Conservation (phyloP, 2,888 invertebrate species). For the Malthinus seriepunctatus region DNA sequence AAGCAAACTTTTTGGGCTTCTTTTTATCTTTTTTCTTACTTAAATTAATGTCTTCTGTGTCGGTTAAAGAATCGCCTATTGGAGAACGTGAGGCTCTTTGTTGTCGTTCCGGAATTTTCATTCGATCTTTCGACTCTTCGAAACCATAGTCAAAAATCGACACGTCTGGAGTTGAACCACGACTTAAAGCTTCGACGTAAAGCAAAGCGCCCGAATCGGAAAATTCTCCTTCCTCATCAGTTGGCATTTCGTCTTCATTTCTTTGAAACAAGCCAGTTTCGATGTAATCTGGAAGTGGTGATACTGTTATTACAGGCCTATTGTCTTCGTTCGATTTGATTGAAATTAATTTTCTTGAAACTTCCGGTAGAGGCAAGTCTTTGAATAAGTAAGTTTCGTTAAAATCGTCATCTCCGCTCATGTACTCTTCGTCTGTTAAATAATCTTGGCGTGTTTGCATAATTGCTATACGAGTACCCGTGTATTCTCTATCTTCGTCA, state of each 20-base stretch:
- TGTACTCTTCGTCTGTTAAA: constrained; percentile 52
- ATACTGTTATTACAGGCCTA: constrained; percentile 13
- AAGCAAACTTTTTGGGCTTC: constrained; percentile 23
- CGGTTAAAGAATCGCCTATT: constrained; percentile 32
- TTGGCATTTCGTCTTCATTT: neutral
- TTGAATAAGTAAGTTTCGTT: neutral
- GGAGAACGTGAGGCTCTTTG: constrained; percentile 9
- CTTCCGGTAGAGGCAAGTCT: constrained; percentile 22
- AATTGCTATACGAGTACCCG: constrained; percentile 46
- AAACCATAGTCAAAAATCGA: constrained; percentile 40
- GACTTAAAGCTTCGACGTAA: constrained; percentile 29
- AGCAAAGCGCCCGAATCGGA: constrained; percentile 34
- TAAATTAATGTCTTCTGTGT: constrained; percentile 40
- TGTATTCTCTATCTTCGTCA: constrained; percentile 38
- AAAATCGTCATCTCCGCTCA: constrained; percentile 31
- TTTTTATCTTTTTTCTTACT: constrained; percentile 28
- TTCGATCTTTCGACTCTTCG: constrained; percentile 34
- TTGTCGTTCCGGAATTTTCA: constrained; percentile 18
- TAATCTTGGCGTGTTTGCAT: constrained; percentile 36
- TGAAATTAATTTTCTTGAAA: constrained; percentile 20
- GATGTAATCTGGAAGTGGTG: constrained; percentile 4
- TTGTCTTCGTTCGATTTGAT: neutral
- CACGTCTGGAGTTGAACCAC: constrained; percentile 36
- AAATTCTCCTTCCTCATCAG: constrained; percentile 37
- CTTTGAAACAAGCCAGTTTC: neutral